Percentiles rank a stretch among this genome's conserved stretches.
These are phyloP conservation scores for Hipposideros armiger DNA, from an alignment of 2,113 vertebrate genomes.

Conservation along the genomic window DNA sequence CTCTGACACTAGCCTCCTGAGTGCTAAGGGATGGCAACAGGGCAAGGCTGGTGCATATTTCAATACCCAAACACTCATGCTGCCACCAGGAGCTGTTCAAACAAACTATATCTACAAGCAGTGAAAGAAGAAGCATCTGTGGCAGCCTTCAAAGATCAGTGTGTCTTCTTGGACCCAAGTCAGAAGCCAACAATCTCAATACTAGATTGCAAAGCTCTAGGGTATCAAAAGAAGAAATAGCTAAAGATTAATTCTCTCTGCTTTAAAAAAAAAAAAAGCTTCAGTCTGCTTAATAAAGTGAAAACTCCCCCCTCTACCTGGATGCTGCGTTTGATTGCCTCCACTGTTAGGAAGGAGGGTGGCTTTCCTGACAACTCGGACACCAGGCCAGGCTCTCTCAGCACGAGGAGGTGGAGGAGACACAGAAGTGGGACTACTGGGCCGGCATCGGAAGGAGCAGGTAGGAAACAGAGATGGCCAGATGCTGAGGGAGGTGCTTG, in stretches of 20 bases:
- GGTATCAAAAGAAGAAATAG: not conserved
- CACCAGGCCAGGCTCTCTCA: not conserved
- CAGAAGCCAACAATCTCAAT: not conserved
- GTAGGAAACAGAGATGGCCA: not conserved
- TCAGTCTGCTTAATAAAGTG: not conserved
- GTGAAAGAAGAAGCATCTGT: not conserved
- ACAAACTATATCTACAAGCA: not conserved
- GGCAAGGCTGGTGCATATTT: not conserved
- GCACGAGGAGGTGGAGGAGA: not conserved
- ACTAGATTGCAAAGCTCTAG: not conserved
- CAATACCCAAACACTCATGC: not conserved
- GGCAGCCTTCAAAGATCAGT: not conserved
- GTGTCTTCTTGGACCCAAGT: not conserved
- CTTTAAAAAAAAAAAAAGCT: not conserved
- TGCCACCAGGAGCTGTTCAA: not conserved
- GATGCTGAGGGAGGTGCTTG: not conserved
- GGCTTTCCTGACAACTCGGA: not conserved
- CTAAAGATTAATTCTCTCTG: not conserved
- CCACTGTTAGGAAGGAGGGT: accelerated
- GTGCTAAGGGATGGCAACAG: not conserved
- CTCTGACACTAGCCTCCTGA: not conserved
- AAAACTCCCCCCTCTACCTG: accelerated
- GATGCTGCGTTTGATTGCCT: not conserved
- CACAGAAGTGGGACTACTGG: not conserved
- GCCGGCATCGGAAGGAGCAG: not conserved